Evolutionary conservation across 2,888 invertebrate genomes (phyloP).

Genomic region (Romanomermis culicivorax): DNA sequence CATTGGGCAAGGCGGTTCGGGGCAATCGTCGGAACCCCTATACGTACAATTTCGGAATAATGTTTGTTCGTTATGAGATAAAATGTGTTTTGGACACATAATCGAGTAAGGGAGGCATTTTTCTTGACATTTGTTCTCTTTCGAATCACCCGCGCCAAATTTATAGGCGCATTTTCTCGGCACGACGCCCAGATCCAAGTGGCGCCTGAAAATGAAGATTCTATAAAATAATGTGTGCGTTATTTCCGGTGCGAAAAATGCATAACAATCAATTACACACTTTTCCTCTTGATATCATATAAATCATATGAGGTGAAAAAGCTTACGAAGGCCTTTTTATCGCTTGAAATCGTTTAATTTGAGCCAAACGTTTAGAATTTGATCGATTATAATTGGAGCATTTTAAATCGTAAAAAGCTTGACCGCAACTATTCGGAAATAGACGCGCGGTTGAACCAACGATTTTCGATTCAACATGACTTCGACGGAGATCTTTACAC

Average conservation of each 20-base stretch:
- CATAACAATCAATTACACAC: too few relatives aligned
- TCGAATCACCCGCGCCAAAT: neutral
- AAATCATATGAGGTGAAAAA: too few relatives aligned
- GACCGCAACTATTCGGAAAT: constrained; percentile 9
- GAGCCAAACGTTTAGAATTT: neutral
- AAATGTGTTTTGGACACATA: constrained; percentile 18
- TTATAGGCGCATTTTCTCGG: neutral
- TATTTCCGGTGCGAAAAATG: too few relatives aligned
- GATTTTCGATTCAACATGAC: constrained; percentile 15
- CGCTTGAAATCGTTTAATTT: neutral
- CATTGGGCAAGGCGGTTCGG: too few relatives aligned
- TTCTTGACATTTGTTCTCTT: constrained; percentile 11
- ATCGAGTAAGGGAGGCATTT: constrained; percentile 16
- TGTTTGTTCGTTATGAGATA: constrained; percentile 17
- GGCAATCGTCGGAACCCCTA: too few relatives aligned
- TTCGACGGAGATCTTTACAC: constrained; percentile 14
- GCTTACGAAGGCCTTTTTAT: too few relatives aligned
- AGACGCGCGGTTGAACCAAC: constrained; percentile 12
- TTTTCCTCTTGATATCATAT: too few relatives aligned
- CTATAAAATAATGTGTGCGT: too few relatives aligned
- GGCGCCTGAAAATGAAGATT: neutral
- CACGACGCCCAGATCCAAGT: neutral
- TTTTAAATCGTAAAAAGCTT: constrained; percentile 14
- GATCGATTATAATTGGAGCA: too few relatives aligned
- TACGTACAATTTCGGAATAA: constrained; percentile 16